Percentiles rank a stretch among this genome's conserved stretches.
Evolutionary conservation across 2,888 invertebrate species (phyloP).

Genomic region (Himalopsyche kuldschensis): DNA sequence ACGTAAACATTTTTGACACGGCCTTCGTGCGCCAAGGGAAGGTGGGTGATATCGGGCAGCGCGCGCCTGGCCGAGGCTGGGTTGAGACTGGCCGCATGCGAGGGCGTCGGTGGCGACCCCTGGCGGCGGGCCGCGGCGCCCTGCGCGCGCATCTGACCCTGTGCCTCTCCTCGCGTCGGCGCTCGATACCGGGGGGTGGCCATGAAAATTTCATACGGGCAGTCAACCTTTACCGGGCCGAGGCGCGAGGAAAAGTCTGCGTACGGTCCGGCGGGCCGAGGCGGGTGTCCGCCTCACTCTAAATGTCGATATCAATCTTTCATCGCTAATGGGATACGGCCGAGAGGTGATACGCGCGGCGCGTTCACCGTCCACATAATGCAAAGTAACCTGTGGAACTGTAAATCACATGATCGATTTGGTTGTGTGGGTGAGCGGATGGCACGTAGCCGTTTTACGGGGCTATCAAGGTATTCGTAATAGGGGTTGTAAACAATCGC

Average conservation of each 20-base stretch:
- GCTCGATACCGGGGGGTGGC: conserved; percentile 39
- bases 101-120: conserved; percentile 30
- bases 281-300: background rate
- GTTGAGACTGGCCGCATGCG: conserved; percentile 25
- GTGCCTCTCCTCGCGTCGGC: conserved; percentile 37
- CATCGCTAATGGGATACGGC: background rate
- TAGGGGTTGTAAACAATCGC: background rate
- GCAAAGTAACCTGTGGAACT: background rate
- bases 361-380: background rate
- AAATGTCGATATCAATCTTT: background rate
- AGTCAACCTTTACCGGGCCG: conserved; percentile 25
- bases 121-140: conserved; percentile 17
- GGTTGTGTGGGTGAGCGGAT: background rate
- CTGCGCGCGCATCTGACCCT: conserved; percentile 38
- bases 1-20: conserved; percentile 20
- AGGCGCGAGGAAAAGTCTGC: background rate
- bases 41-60: background rate
- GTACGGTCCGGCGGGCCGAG: background rate
- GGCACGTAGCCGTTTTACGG: background rate
- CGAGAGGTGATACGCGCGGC: background rate
- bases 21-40: background rate
- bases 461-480: background rate
- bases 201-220: conserved; percentile 39
- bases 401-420: background rate
- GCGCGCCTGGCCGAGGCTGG: conserved; percentile 10